Evolutionary conservation across 2,888 invertebrate genomes (phyloP).

Genomic region (Eueremaeus valkanovi): DNA sequence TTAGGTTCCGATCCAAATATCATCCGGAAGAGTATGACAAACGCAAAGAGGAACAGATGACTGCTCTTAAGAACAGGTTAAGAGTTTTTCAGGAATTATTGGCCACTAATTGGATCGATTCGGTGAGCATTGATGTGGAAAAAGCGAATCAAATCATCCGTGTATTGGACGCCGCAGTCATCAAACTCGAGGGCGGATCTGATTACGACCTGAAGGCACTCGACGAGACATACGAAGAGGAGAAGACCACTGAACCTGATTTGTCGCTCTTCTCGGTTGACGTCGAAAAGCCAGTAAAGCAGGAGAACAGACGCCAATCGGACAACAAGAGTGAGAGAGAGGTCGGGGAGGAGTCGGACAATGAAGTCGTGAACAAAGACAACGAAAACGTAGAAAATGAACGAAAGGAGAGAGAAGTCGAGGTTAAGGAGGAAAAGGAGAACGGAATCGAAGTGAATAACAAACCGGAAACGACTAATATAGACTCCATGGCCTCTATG

Average conservation of each 20-base stretch:
- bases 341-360: constrained; percentile 43
- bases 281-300: constrained; percentile 36
- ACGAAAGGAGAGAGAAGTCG: constrained; percentile 47
- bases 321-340: constrained; percentile 28
- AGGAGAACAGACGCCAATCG: no score
- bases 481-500: constrained; percentile 19
- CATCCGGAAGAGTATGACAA: constrained; percentile 94
- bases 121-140: constrained; percentile 76
- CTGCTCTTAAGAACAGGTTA: constrained; percentile 77
- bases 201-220: constrained; percentile 76
- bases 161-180: constrained; percentile 90
- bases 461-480: constrained; percentile 42
- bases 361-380: constrained; percentile 50
- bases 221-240: constrained; percentile 57
- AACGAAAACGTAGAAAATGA: constrained; percentile 42
- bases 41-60: constrained; percentile 77
- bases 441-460: constrained; percentile 47
- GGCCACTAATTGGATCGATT: constrained; percentile 67
- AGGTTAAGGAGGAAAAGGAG: constrained; percentile 50
- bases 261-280: constrained; percentile 43
- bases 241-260: constrained; percentile 43
- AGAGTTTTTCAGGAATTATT: constrained; percentile 77
- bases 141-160: constrained; percentile 71
- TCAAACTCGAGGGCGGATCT: constrained; percentile 80
- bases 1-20: constrained; percentile 97